Evolutionary conservation across 2,797 vertebrate genomes (phyloP), one percentile per base, ranked within the genome.

Genomic region (Intellagama lesueurii): DNA sequence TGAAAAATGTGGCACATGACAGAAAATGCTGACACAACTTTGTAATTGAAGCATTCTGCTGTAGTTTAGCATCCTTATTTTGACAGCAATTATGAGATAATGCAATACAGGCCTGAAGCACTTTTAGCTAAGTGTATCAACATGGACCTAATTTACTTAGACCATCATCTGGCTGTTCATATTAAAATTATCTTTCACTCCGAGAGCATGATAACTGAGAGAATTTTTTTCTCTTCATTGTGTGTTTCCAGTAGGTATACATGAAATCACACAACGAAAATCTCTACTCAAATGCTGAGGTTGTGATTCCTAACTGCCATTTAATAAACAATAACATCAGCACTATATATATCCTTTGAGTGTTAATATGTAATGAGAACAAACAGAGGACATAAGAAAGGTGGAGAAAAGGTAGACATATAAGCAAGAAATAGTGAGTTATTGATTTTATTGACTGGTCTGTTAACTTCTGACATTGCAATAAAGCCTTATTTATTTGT

Each of bases 401-500:
- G 93, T 96, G 90, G 96, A 94, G 92, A 95, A 97, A 97, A 97
- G 96, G 96, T 96, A 96, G 95, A 97, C 96, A 97, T 96, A 96
- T 97, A 97, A 96, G 96, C 95, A 96, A 96, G 95, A 97, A 97
- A 97, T 96, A 96, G 96, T 96, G 96, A 97, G 93, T 94, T 96
- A 97, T 97, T 97, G 97, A 97, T 97, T 97, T 96, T 97, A 97
- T 97, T 97, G 97, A 97, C 95, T 96, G 91, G 94, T 96, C 96
- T 97, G 96, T 97, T 97, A 97, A 97, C 96, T 97, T 97, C 96
- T 97, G 97, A 96, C 96, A 96, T 96, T 95, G 95, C 96, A 97
- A 96, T 97, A 97, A 97, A 97, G 94, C 95, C 95, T 97, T 97
- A 97, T 97, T 97, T 97, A 97, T 97, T 97, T 97, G 97, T 97